Evolutionary conservation across 37 sponge, comb jelly and placozoan genomes (phyloP), one percentile per base, ranked within the genome.

Genomic region (Ephydatia muelleri): DNA sequence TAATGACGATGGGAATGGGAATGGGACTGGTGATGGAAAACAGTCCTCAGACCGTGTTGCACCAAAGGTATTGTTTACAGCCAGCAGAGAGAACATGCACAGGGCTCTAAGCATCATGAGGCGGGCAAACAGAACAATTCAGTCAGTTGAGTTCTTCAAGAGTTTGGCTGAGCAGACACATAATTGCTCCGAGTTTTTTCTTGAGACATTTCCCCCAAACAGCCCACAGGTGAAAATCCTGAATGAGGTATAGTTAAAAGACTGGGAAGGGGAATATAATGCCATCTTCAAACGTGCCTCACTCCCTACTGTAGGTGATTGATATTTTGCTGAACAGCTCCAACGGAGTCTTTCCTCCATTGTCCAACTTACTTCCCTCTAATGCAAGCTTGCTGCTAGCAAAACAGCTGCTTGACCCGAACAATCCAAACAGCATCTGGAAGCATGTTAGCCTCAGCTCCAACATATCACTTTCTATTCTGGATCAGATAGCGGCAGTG

Each of bases 51-150:
- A 73, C 39, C 31, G 32, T 16, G 76, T 91, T 28, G 48, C 86
- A 11, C 87, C 90, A 16, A 93, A 93, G 82, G 87, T 93, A 25
- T 82, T 89, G 43, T 93, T 78, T 73, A 48, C 94, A 67, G 91
- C 94, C 19, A 11, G 57, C 16, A 14, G 19, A 5, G 19, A 57
- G 57, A 29, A 82, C 36, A 89, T 47, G 38, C 72, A 35, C 39
- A 31, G 68, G 2, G 83, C 84, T 23, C 34, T 34, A 21, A 80
- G 76, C 26, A 86, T 93, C 49, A 88, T 93, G 65, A 77, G 68
- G 33, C 85, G 67, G 33, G 93, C 93, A 0, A 89, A 89, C 84
- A 68, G 85, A 3, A 93, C 93, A 22, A 74, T 93, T 48, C 70
- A 83, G 19, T 65, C 87, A 0, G 78, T 84, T 21, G 87, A 33